These are phyloP conservation scores for Hemichromis elongatus DNA, from an alignment of 2,113 vertebrate genomes.

Conservation along the genomic window DNA sequence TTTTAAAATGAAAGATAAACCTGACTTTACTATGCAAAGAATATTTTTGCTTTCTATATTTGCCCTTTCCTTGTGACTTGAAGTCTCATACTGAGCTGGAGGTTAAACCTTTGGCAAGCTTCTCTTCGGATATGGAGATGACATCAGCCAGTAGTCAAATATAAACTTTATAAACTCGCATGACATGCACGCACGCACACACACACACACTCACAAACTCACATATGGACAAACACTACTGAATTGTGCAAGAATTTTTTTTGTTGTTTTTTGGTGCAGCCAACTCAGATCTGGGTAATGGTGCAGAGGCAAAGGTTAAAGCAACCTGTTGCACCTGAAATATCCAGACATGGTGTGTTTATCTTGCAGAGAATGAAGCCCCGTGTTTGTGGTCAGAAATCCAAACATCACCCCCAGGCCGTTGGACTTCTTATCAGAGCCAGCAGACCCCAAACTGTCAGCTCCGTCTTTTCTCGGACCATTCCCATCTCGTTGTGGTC, in stretches of 20 bases:
- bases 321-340: conserved; percentile 39
- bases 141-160: not conserved
- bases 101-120: not conserved
- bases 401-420: conserved; percentile 42
- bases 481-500: conserved; percentile 39
- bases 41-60: not conserved
- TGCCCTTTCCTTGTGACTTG: not conserved
- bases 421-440: conserved; percentile 56
- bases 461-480: conserved; percentile 40
- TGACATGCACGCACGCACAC: not conserved
- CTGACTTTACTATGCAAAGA: not conserved
- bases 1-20: not conserved
- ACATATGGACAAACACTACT: not conserved
- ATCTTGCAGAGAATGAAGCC: conserved; percentile 29
- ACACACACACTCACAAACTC: not conserved
- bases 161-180: conserved; percentile 3
- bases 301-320: conserved; percentile 15
- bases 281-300: not conserved
- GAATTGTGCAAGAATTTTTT: not conserved
- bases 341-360: conserved; percentile 25
- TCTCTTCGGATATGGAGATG: not conserved
- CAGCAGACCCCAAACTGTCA: conserved; percentile 56
- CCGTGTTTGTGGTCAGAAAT: conserved; percentile 39
- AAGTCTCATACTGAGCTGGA: not conserved
- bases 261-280: conserved; percentile 6